Percentiles rank a stretch among this genome's conserved stretches.
phyloP scores from a whole-genome alignment of 2,113 vertebrate species.

The Neolamprologus cancellatus region DNA sequence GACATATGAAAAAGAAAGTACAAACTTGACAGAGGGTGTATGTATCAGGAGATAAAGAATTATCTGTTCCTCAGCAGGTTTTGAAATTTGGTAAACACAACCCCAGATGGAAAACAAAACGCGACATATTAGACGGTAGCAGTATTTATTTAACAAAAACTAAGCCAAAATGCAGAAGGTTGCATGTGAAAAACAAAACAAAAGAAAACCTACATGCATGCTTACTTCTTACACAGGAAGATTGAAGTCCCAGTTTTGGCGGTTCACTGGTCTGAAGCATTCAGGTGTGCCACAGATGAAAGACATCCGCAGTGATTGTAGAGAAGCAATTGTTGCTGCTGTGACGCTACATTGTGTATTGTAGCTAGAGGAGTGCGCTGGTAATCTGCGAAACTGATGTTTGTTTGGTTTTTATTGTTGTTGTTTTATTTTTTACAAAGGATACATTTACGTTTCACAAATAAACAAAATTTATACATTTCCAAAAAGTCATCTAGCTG shows the following conservation, averaged over 20 bases:
- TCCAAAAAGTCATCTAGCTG: neutral
- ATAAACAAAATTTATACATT: neutral
- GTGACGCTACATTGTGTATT: neutral
- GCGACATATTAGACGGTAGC: neutral
- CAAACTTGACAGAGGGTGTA: neutral
- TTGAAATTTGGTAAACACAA: neutral
- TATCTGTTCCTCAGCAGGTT: neutral
- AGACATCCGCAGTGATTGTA: neutral
- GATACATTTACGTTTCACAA: neutral
- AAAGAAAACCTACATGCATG: neutral
- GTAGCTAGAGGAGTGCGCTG: neutral
- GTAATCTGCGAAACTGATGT: neutral
- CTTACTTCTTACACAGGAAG: neutral
- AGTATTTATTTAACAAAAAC: neutral
- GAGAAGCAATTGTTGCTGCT: neutral
- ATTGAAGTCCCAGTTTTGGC: neutral
- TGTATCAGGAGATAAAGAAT: neutral
- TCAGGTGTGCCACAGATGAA: neutral
- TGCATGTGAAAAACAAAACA: neutral
- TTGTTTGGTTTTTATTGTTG: neutral
- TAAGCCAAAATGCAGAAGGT: neutral
- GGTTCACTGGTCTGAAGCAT: neutral
- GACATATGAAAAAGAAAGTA: neutral
- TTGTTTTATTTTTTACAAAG: neutral
- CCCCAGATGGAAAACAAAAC: neutral